Conservation (phyloP, 1,140 invertebrate species). For the Apis laboriosa region DNA sequence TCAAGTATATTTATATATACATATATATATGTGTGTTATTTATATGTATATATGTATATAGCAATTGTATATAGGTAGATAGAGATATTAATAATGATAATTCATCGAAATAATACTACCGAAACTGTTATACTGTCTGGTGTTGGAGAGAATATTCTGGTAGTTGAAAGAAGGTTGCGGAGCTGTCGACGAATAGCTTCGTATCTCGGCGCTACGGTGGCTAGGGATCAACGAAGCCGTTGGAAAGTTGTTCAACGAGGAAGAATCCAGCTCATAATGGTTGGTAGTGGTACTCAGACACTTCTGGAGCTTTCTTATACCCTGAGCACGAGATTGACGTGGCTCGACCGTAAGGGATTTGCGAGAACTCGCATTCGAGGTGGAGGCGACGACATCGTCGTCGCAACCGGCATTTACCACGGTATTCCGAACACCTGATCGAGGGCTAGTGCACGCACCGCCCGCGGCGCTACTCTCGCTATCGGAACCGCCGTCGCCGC, state of each 20-base stretch:
- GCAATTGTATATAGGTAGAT: constrained; percentile 18
- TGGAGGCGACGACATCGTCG: constrained; percentile 44
- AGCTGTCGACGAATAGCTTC: constrained; percentile 75
- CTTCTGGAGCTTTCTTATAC: constrained; percentile 94
- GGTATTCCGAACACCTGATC: constrained; percentile 55
- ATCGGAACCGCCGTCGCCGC: constrained; percentile 65
- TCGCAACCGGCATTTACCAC: constrained; percentile 55
- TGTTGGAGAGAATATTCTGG: constrained; percentile 81
- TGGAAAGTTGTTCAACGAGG: constrained; percentile 72
- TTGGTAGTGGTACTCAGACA: constrained; percentile 89
- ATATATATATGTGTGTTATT: too few relatives aligned
- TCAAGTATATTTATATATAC: background rate
- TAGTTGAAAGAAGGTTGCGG: constrained; percentile 78
- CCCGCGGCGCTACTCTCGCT: constrained; percentile 67
- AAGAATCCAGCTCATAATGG: constrained; percentile 84
- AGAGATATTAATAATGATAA: constrained; percentile 14
- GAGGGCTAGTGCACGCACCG: constrained; percentile 58
- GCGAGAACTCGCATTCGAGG: constrained; percentile 63
- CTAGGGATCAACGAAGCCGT: constrained; percentile 81
- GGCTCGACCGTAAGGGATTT: constrained; percentile 63
- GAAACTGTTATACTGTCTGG: constrained; percentile 95
- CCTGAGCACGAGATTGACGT: constrained; percentile 91
- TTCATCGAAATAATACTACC: constrained; percentile 86
- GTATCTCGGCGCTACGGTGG: constrained; percentile 82
- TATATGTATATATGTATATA: background rate